Conservation (phyloP, 2,888 invertebrate species). For the Elaeidobius kamerunicus region DNA sequence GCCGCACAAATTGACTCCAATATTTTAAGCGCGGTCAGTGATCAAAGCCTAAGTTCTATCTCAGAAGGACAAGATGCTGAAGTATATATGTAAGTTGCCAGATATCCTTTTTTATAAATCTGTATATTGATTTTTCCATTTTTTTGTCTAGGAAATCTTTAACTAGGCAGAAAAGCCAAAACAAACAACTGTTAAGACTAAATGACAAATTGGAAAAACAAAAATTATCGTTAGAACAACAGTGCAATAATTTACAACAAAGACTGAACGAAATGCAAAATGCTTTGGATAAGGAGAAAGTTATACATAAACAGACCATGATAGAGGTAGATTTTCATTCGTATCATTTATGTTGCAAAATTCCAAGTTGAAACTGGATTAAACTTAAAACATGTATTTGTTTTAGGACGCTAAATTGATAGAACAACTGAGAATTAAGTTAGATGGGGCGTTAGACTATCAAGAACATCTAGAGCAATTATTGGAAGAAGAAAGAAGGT, state of each 20-base stretch:
- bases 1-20: slow-evolving; percentile 60
- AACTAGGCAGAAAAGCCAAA: slow-evolving; percentile 31
- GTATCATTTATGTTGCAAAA: no score
- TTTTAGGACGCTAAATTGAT: slow-evolving; percentile 60
- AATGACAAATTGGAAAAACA: slow-evolving; percentile 31
- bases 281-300: slow-evolving; percentile 58
- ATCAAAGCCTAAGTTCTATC: slow-evolving; percentile 38
- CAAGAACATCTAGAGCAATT: slow-evolving; percentile 62
- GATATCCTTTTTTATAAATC: no score
- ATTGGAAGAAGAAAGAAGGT: slow-evolving; percentile 55
- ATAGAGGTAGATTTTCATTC: slow-evolving; percentile 51
- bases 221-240: slow-evolving; percentile 39
- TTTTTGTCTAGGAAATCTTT: slow-evolving; percentile 24
- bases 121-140: no score
- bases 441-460: slow-evolving; percentile 63
- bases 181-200: slow-evolving; percentile 33
- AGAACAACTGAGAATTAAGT: slow-evolving; percentile 60
- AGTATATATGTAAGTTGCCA: slow-evolving; percentile 44
- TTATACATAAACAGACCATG: slow-evolving; percentile 55
- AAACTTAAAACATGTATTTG: no score
- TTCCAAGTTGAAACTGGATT: no score
- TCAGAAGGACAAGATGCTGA: slow-evolving; percentile 43
- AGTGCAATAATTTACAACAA: slow-evolving; percentile 37
- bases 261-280: slow-evolving; percentile 43
- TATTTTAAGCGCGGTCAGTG: slow-evolving; percentile 57